Conservation (phyloP, 2,113 vertebrate species). For the Octodon degus region DNA sequence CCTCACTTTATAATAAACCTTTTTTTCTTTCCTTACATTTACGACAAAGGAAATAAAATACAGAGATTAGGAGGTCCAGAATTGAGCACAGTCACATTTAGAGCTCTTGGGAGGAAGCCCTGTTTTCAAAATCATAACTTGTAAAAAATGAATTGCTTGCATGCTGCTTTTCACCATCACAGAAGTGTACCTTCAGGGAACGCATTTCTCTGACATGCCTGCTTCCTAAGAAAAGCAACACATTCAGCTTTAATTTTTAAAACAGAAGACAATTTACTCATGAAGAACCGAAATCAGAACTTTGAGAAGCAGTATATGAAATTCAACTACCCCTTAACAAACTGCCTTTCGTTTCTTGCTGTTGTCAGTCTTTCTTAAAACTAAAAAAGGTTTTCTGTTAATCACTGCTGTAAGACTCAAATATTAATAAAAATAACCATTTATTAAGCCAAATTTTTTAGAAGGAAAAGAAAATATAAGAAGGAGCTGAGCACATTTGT, state of each 20-base stretch:
- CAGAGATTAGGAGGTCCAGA: slow-evolving; percentile 33
- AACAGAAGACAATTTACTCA: slow-evolving; percentile 48
- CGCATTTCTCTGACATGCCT: not conserved
- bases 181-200: not conserved
- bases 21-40: slow-evolving; percentile 25
- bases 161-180: slow-evolving; percentile 48
- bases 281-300: slow-evolving; percentile 50
- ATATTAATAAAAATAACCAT: slow-evolving; percentile 19
- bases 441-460: slow-evolving; percentile 24
- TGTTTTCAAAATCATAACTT: slow-evolving; percentile 52
- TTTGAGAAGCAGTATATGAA: not conserved
- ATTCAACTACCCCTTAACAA: slow-evolving; percentile 44
- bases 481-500: not conserved
- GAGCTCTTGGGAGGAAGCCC: not conserved
- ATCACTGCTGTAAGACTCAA: not conserved
- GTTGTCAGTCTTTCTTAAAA: not conserved
- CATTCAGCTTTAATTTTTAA: slow-evolving; percentile 47
- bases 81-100: slow-evolving; percentile 53
- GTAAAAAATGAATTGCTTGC: not conserved
- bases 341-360: slow-evolving; percentile 49
- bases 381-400: not conserved
- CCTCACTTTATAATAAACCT: not conserved
- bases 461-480: not conserved
- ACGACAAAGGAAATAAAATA: slow-evolving; percentile 52
- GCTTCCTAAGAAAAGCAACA: slow-evolving; percentile 51